Evolutionary conservation across 2,888 invertebrate species (phyloP).

Genomic region (Drosophila pullipes): DNA sequence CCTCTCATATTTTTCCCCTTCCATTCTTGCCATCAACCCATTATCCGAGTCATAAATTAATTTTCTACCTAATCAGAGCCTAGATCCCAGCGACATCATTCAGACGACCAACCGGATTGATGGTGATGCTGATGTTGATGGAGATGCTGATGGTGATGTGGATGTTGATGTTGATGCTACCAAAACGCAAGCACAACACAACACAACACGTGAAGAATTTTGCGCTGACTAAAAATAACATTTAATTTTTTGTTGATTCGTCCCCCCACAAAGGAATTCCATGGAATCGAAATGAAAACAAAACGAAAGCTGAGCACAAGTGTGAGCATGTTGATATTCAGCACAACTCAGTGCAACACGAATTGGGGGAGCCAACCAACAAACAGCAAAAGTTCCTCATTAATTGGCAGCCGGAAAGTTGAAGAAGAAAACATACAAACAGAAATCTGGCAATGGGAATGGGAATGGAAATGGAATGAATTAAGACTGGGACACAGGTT

Average conservation of each 20-base stretch:
- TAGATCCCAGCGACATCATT: slow-evolving; percentile 21
- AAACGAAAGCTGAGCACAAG: slow-evolving; percentile 45
- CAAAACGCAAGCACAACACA: slow-evolving; percentile 16
- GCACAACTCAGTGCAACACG: slow-evolving; percentile 12
- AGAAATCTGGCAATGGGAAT: slow-evolving; percentile 54
- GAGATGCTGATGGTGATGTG: background rate
- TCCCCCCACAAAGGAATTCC: slow-evolving; percentile 46
- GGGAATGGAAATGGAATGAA: slow-evolving; percentile 17
- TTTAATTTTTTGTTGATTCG: slow-evolving; percentile 30
- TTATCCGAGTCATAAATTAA: background rate
- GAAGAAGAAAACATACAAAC: slow-evolving; percentile 19
- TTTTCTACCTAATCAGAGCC: background rate
- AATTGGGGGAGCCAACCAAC: slow-evolving; percentile 40
- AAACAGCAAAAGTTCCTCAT: slow-evolving; percentile 29
- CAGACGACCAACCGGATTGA: slow-evolving; percentile 10
- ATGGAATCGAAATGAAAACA: slow-evolving; percentile 61
- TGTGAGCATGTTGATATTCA: slow-evolving; percentile 48
- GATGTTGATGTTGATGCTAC: slow-evolving; percentile 4
- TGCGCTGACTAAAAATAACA: slow-evolving; percentile 68
- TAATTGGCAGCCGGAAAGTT: slow-evolving; percentile 46
- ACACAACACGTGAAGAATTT: slow-evolving; percentile 36
- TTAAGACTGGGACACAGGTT: slow-evolving; percentile 37
- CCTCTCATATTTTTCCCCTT: background rate
- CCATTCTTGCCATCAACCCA: background rate
- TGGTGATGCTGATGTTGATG: slow-evolving; percentile 9